Conservation (phyloP, 2,113 vertebrate genomes). For the Tympanuchus pallidicinctus region DNA sequence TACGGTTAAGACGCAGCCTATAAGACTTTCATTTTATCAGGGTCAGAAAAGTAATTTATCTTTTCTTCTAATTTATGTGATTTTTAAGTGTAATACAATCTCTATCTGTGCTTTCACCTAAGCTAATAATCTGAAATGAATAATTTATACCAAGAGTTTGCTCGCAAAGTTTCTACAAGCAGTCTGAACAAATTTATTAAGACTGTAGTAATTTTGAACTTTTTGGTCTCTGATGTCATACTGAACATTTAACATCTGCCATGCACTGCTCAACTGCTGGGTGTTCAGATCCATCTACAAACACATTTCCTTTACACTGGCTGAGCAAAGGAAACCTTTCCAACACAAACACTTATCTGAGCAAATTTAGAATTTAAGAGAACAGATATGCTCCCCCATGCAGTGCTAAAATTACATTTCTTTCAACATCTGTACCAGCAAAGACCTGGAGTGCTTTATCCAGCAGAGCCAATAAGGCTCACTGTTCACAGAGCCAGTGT, state of each 20-base stretch:
- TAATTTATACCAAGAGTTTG: constrained; percentile 17
- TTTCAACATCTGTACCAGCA: neutral
- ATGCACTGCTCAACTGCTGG: neutral
- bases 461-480: neutral
- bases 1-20: neutral
- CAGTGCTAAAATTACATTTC: constrained; percentile 10
- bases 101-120: neutral
- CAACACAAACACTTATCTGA: neutral
- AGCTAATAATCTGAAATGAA: constrained; percentile 24
- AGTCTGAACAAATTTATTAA: neutral
- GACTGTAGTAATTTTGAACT: neutral
- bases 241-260: neutral
- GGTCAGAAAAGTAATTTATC: neutral
- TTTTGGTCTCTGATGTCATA: neutral
- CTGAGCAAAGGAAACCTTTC: accelerated
- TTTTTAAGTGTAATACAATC: neutral
- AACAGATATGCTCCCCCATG: neutral
- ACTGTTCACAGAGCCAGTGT: neutral
- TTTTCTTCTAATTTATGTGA: neutral
- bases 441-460: neutral
- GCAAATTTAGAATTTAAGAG: neutral
- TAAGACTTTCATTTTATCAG: neutral
- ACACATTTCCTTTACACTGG: neutral
- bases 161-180: neutral
- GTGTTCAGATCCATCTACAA: neutral